Evolutionary conservation across 1,140 invertebrate genomes (phyloP), one percentile per base, ranked within the genome.

Genomic region (Probaryconus sp.): DNA sequence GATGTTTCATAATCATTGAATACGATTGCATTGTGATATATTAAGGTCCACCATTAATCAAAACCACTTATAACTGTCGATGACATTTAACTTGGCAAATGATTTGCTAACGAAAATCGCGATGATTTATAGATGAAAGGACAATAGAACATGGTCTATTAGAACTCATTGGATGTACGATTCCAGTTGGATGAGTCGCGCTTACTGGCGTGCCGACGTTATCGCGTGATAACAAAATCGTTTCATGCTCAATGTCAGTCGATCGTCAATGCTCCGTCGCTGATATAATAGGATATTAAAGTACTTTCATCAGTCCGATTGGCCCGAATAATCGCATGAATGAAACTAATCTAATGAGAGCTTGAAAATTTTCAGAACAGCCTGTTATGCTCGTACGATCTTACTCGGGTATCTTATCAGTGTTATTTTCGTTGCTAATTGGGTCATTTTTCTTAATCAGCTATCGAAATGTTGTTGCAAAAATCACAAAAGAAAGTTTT

Each of bases 91-190:
- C 77, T 55, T 42, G 55, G 38, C 20, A 18, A 72, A 79, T 67
- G 68, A 83, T 79, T 79, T 67, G 61, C 79, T 76, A 79, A 84
- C 75, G 79, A 81, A 79, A 76, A 69, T 55, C 56, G 28, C 31
- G 38, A 58, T 81, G 80, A 83, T 81, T 82, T 79, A 82, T 81
- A 67, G 64, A 76, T 35, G 72, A 78, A 38, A 55, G 72, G 73
- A 58, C 68, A 65, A 58, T 55, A 75, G 67, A 47, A 42, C 56
- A 77, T 61, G 78, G 61, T 74, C 76, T 77, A 78, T 79, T 81
- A 76, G 70, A 30, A 70, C 68, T 77, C 55, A 58, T 80, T 75
- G 70, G 63, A 64, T 56, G 63, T 63, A 47, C 65, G 55, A 61
- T 78, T 70, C 67, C 48, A 26, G 64, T 38, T 60, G 40, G 67